Conservation (phyloP, 2,113 vertebrate genomes). For the Amazona vittata region DNA sequence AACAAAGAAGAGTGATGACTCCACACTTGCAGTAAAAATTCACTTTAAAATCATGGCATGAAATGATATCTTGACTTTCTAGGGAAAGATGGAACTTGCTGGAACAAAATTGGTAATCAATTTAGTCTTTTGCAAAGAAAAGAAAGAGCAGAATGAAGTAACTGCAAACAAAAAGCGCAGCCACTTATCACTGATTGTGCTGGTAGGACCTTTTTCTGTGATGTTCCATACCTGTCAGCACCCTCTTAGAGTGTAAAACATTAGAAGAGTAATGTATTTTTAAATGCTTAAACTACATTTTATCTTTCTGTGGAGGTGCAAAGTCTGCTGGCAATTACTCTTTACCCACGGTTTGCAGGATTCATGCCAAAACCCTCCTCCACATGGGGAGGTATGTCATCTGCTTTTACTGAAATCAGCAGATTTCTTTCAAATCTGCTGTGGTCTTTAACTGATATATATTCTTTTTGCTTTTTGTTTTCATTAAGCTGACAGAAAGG, state of each 20-base stretch:
- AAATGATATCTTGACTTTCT: neutral
- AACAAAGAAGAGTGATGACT: neutral
- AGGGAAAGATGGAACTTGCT: neutral
- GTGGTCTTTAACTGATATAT: neutral
- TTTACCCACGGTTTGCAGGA: neutral
- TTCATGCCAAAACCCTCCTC: neutral
- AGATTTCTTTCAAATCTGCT: neutral
- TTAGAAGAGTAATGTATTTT: neutral
- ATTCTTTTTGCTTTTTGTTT: neutral
- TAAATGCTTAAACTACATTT: neutral
- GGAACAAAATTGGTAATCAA: neutral
- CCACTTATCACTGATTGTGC: neutral
- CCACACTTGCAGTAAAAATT: neutral
- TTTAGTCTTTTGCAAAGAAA: neutral
- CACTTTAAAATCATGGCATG: neutral
- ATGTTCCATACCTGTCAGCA: neutral
- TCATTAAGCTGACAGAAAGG: neutral
- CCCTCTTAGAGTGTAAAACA: neutral
- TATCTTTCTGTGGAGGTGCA: neutral
- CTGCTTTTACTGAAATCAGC: slow-evolving; percentile 17
- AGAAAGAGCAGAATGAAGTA: neutral
- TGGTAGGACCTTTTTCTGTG: neutral
- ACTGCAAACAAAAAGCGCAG: slow-evolving; percentile 5
- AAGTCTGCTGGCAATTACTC: neutral
- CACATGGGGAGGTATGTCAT: neutral